These are phyloP conservation scores for Danaus chrysippus DNA, from an alignment of 2,888 invertebrate genomes.

Conservation along the genomic window DNA sequence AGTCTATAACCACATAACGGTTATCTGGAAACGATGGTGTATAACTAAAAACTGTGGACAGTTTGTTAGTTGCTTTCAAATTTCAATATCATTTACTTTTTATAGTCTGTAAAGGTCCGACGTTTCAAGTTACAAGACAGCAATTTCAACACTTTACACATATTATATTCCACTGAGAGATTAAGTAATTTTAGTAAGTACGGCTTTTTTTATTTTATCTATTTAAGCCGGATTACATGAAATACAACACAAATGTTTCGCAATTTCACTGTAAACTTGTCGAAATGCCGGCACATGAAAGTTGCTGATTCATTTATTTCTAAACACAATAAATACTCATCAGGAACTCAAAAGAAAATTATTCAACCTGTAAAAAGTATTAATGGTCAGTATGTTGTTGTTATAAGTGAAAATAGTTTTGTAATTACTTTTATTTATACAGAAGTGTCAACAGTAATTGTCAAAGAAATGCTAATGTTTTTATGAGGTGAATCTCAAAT, in stretches of 20 bases:
- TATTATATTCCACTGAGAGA: constrained; percentile 1
- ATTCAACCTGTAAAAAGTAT: constrained; percentile 46
- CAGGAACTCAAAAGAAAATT: constrained; percentile 42
- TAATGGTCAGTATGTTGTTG: constrained; percentile 61
- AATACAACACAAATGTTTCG: constrained; percentile 58
- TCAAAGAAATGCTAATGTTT: not conserved
- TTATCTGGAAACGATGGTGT: too few relatives aligned
- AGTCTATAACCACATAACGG: too few relatives aligned
- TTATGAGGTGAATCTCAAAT: too few relatives aligned
- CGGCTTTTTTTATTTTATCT: constrained; percentile 17
- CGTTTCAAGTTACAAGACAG: not conserved
- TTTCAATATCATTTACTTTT: constrained; percentile 7
- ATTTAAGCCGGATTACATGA: constrained; percentile 24
- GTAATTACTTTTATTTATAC: not conserved
- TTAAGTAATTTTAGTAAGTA: constrained; percentile 40
- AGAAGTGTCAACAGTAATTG: not conserved
- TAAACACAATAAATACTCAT: constrained; percentile 52
- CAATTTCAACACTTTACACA: constrained; percentile 9
- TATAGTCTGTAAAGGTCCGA: constrained; percentile 1
- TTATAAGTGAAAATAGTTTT: constrained; percentile 3
- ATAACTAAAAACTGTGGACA: not conserved
- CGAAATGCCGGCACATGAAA: constrained; percentile 65
- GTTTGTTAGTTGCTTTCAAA: not conserved
- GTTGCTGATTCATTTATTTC: constrained; percentile 68
- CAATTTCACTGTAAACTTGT: constrained; percentile 62